Base-by-base conservation (phyloP, 2,888 invertebrate species). In the Plutella xylostella region DNA sequence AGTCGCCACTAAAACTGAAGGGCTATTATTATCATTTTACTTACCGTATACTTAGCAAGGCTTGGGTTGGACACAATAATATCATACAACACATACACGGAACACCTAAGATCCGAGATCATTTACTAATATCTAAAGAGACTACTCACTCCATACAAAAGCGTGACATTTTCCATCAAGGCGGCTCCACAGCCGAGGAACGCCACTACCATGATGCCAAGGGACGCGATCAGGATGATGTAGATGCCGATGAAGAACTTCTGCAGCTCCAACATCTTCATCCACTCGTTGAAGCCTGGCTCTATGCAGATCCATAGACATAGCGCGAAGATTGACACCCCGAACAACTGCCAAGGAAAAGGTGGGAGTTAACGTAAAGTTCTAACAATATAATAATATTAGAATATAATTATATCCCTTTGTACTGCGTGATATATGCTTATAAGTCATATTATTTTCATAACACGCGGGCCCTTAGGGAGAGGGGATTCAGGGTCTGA, bases 161-260 rank as follows among this genome's bases (percentile, higher is more conserved):
- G 86, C 44, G 87, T 45, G 0, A 87, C 79, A 56, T 90, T 90
- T 68, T 94, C 93, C 85, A 91, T 90, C 6, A 94, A 77, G 0
- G 93, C 91, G n/a, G 92, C 90, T 1, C 91, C 88, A 58, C 95
- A 95, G 25, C 95, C 94, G 41, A 94, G 69, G 69, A 95, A 92
- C 0, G 92, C 87, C 12, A 93, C 87, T 1, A 90, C 82, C 87
- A 95, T 90, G 55, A 94, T 87, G 17, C 91, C 70, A 15, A 92
- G 75, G 1, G 93, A 87, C 0, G 87, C 86, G 41, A 90, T 85
- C 46, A 96, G 88, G 50, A 95, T 85, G 49, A 96, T 87, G 68
- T 95, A 96, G 55, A 93, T 85, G 2, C 95, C 96, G 49, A 90
- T 91, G 82, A 94, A 95, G 72, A 92, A 94, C 48, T 89, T 86